These are phyloP conservation scores for Silurus lanzhouensis DNA, from an alignment of 2,797 vertebrate species.

Conservation along the genomic window DNA sequence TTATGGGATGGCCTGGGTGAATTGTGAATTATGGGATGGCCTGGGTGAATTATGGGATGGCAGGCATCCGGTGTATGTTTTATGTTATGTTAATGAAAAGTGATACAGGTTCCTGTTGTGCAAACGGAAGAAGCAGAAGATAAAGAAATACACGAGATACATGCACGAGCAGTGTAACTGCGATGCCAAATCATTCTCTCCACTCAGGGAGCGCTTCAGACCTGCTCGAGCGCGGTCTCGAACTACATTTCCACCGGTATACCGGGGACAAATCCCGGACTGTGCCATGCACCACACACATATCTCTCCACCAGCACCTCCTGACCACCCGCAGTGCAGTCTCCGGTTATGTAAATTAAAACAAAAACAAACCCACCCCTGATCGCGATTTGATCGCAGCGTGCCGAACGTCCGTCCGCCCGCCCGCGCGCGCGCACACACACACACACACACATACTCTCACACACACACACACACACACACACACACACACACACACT, in stretches of 20 bases:
- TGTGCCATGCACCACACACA: background rate
- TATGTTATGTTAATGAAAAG: background rate
- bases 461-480: background rate
- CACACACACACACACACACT: background rate
- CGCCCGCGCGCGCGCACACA: background rate
- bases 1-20: background rate
- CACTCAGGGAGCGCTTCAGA: background rate
- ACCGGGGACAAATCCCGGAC: background rate
- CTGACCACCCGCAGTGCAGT: constrained; percentile 8
- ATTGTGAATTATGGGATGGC: background rate
- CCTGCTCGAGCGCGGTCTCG: background rate
- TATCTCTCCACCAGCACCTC: too few relatives aligned
- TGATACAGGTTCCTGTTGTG: background rate
- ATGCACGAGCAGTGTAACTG: background rate
- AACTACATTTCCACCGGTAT: background rate
- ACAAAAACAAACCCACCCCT: constrained; percentile 2
- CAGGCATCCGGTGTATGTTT: background rate
- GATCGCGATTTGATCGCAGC: background rate
- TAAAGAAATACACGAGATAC: background rate
- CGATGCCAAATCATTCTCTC: background rate
- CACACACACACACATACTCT: too few relatives aligned
- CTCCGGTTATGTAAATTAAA: constrained; percentile 9
- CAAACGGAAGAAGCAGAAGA: background rate
- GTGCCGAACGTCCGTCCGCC: background rate
- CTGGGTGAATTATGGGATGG: background rate